A percentile compares a stretch with the other conserved stretches of the same genome.
Evolutionary conservation across 2,113 vertebrate species (phyloP).

Genomic region (human): GRCh38 chr14:76783501-76784000

Average conservation of each 20-base stretch:
- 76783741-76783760: not conserved
- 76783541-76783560: not conserved
- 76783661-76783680: not conserved
- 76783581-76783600: not conserved
- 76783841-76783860: not conserved
- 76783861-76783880: not conserved
- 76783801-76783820: not conserved
- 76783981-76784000: not conserved
- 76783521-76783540: not conserved
- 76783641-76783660: not conserved
- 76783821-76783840: accelerated
- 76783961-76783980: not conserved
- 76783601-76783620: not conserved
- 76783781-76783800: not conserved
- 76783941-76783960: not conserved
- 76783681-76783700: not conserved
- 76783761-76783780: not conserved
- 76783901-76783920: not conserved
- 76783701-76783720: not conserved
- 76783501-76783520: not conserved
- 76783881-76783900: not conserved
- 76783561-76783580: not conserved
- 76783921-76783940: not conserved
- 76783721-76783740: not conserved
- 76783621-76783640: not conserved